A percentile compares a stretch with the other conserved stretches of the same genome.
phyloP scores from a whole-genome alignment of 2,797 vertebrate genomes.

The Adrianichthys oophorus region DNA sequence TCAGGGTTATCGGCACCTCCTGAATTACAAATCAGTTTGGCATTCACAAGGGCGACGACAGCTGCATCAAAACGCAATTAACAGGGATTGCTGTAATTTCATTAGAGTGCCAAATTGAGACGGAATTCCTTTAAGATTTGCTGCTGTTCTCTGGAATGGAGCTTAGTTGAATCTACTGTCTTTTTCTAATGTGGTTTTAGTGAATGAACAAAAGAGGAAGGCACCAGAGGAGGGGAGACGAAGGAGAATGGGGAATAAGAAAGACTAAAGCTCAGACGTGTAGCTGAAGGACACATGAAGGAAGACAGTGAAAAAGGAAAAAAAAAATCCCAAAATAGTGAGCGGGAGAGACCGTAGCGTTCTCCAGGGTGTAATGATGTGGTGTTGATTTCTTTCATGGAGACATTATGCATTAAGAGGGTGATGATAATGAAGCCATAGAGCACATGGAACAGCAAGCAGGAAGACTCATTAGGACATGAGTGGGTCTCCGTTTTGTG shows the following conservation, averaged over 20 bases:
- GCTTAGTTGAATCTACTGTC: conserved; percentile 27
- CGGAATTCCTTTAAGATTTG: conserved; percentile 33
- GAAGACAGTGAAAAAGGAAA: conserved; percentile 4
- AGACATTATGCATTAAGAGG: conserved; percentile 56
- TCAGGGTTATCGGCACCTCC: conserved; percentile 17
- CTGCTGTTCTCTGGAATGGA: conserved; percentile 45
- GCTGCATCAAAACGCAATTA: conserved; percentile 55
- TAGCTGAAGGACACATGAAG: neutral
- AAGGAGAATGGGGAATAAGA: conserved; percentile 23
- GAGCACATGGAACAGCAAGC: conserved; percentile 46
- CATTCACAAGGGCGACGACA: conserved; percentile 25
- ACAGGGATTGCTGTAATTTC: conserved; percentile 28
- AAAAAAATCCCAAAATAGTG: conserved; percentile 14
- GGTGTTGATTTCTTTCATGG: conserved; percentile 63
- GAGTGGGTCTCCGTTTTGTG: conserved; percentile 41
- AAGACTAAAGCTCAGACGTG: conserved; percentile 11
- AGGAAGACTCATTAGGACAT: conserved; percentile 57
- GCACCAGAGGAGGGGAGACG: conserved; percentile 9
- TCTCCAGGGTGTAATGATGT: conserved; percentile 59
- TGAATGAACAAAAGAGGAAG: conserved; percentile 28
- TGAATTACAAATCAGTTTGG: conserved; percentile 52
- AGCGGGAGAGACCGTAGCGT: conserved; percentile 8
- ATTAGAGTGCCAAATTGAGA: conserved; percentile 32
- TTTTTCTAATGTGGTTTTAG: conserved; percentile 45
- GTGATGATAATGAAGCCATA: conserved; percentile 61